Evolutionary conservation across 37 sponge, comb jelly and placozoan genomes (phyloP).

Genomic region (Aphrocallistes beatrix): DNA sequence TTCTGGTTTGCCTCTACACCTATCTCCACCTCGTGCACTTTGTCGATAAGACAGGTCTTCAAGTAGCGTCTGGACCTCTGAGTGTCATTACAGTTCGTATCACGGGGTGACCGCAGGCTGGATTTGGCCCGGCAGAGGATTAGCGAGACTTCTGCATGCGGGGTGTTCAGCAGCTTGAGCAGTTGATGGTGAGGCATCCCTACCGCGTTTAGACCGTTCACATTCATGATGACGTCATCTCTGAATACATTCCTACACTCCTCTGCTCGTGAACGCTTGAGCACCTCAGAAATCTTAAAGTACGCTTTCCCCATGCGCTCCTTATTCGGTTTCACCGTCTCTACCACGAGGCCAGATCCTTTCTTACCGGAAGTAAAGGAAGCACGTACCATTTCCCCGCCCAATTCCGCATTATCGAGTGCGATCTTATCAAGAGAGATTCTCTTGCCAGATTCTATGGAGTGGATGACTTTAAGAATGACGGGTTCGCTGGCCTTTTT

Average conservation of each 20-base stretch:
- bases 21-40: not conserved
- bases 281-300: not conserved
- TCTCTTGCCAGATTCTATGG: not conserved
- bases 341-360: not conserved
- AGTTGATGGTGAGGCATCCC: not conserved
- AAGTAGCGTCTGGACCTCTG: not conserved
- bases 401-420: not conserved
- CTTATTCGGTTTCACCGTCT: not conserved
- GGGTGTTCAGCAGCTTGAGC: not conserved
- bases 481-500: not conserved
- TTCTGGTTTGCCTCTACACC: not conserved
- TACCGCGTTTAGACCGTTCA: not conserved
- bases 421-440: not conserved
- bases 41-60: not conserved
- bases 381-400: not conserved
- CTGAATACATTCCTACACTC: not conserved
- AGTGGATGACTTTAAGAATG: not conserved
- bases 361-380: not conserved
- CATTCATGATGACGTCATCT: conserved; percentile 6
- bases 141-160: not conserved
- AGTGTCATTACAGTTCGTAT: not conserved
- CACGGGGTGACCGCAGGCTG: not conserved
- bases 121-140: not conserved
- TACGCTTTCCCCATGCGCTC: not conserved
- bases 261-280: not conserved